Evolutionary conservation across 2,797 vertebrate genomes (phyloP).

Genomic region (Aldrovandia affinis): DNA sequence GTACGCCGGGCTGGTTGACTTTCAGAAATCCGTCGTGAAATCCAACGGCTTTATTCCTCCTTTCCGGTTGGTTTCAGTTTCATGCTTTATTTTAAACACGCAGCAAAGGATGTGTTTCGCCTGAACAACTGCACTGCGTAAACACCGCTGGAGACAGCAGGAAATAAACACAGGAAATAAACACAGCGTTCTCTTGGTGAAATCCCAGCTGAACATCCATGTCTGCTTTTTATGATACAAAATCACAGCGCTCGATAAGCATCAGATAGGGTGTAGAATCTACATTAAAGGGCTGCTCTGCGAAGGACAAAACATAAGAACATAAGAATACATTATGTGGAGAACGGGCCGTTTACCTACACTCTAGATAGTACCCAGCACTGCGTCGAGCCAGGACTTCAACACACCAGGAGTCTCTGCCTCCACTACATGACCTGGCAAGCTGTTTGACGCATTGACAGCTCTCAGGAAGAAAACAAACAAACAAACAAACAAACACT

Average conservation of each 20-base stretch:
- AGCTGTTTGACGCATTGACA: too few species aligned
- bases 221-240: background rate
- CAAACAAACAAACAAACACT: too few species aligned
- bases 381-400: too few species aligned
- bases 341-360: too few species aligned
- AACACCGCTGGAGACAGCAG: background rate
- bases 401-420: too few species aligned
- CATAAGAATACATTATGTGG: too few species aligned
- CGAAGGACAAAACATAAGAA: background rate
- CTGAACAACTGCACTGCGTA: background rate
- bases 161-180: background rate
- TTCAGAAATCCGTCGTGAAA: conserved; percentile 20
- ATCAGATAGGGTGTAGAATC: background rate
- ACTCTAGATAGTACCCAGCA: too few species aligned
- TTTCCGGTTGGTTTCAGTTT: conserved; percentile 34
- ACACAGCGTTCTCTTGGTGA: background rate
- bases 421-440: too few species aligned
- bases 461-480: too few species aligned
- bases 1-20: conserved; percentile 25
- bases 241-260: background rate
- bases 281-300: background rate
- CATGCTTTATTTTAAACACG: conserved; percentile 33
- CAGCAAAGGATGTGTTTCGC: conserved; percentile 12
- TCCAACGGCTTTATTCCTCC: conserved; percentile 30
- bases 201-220: background rate